Percentiles rank a stretch among this genome's conserved stretches.
Conservation (phyloP, 2,797 vertebrate species). For the Chaunax sp. region DNA sequence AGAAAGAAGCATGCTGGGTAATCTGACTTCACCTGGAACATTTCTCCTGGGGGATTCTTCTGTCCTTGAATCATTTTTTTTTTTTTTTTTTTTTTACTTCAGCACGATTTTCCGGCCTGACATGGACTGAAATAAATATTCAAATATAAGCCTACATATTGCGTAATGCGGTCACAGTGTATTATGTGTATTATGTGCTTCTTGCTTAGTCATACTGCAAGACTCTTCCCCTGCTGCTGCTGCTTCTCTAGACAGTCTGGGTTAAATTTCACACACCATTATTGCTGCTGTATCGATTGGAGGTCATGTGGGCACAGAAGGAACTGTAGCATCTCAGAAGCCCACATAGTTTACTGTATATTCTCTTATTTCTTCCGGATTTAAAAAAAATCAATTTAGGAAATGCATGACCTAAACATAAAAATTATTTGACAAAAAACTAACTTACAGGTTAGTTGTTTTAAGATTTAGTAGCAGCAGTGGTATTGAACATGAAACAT, state of each 20-base stretch:
- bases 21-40: constrained; percentile 72
- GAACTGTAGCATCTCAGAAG: constrained; percentile 4
- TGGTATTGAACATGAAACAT: too few species aligned
- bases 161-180: constrained; percentile 1
- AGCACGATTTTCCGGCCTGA: background rate
- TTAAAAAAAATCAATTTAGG: background rate
- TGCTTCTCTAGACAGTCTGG: constrained; percentile 3
- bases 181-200: background rate
- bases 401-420: background rate
- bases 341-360: background rate
- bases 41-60: constrained; percentile 45
- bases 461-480: too few species aligned
- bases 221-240: constrained; percentile 7
- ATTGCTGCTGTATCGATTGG: constrained; percentile 24
- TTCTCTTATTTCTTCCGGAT: background rate
- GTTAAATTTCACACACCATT: background rate
- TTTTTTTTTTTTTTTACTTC: constrained; percentile 16
- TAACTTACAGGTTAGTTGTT: too few species aligned
- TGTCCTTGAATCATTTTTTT: constrained; percentile 64
- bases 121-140: constrained; percentile 28
- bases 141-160: constrained; percentile 18
- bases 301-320: constrained; percentile 1
- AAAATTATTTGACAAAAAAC: too few species aligned
- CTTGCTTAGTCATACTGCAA: constrained; percentile 9
- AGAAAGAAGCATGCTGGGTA: constrained; percentile 73